Conservation (phyloP, 1,140 invertebrate genomes). For the Cotesia vestalis region DNA sequence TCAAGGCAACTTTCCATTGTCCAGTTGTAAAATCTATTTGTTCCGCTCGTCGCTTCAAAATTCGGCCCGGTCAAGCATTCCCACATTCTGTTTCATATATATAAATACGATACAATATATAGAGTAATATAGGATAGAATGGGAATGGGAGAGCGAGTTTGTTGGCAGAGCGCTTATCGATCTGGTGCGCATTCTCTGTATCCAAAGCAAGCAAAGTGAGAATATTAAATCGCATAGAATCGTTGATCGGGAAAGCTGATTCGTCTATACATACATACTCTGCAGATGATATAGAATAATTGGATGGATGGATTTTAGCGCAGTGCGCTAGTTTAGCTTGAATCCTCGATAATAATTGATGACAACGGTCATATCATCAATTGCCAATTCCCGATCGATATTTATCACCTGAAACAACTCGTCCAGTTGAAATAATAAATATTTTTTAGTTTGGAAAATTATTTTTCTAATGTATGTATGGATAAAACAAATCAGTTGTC, state of each 20-base stretch:
- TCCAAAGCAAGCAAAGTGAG: conserved; percentile 48
- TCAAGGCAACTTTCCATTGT: conserved; percentile 40
- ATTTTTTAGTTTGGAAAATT: conserved; percentile 3
- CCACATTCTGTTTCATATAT: not conserved
- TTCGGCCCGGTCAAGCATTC: conserved; percentile 44
- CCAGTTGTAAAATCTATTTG: conserved; percentile 52
- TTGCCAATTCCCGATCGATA: not conserved
- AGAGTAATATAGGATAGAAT: conserved; percentile 35
- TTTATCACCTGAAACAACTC: too few species aligned
- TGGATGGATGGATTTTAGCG: too few species aligned
- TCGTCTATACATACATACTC: conserved; percentile 33
- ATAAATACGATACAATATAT: too few species aligned
- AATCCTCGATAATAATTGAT: too few species aligned
- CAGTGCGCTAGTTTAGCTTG: too few species aligned
- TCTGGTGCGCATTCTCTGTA: conserved; percentile 11
- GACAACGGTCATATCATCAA: not conserved
- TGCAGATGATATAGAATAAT: conserved; percentile 21
- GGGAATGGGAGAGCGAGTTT: conserved; percentile 39
- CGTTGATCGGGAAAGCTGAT: conserved; percentile 54
- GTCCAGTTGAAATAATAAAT: not conserved
- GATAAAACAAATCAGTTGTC: conserved; percentile 28
- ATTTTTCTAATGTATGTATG: not conserved
- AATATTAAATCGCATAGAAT: conserved; percentile 56
- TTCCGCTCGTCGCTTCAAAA: conserved; percentile 42
- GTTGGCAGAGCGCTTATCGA: conserved; percentile 19